These are phyloP conservation scores for Halocaridina rubra DNA, from an alignment of 2,888 invertebrate species.

Conservation along the genomic window DNA sequence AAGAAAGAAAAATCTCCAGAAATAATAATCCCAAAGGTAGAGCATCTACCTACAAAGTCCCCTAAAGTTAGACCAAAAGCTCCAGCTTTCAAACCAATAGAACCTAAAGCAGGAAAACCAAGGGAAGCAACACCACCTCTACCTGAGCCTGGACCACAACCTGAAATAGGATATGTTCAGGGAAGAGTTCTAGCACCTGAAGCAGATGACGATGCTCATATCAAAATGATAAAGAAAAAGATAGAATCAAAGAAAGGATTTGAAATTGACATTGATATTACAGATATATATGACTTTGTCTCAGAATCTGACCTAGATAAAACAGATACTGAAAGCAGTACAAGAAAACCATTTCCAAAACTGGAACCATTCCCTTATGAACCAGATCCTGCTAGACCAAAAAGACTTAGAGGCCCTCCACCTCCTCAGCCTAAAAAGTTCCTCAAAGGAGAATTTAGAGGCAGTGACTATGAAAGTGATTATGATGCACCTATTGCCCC, in stretches of 20 bases:
- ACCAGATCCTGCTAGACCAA: slow-evolving; percentile 69
- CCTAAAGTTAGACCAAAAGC: slow-evolving; percentile 27
- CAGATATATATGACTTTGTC: slow-evolving; percentile 53
- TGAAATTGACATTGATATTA: slow-evolving; percentile 58
- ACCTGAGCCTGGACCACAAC: slow-evolving; percentile 50
- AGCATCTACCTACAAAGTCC: neutral
- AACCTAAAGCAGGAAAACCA: slow-evolving; percentile 22
- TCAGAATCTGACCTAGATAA: slow-evolving; percentile 54
- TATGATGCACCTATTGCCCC: slow-evolving; percentile 73
- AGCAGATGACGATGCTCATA: slow-evolving; percentile 51
- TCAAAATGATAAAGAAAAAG: slow-evolving; percentile 41
- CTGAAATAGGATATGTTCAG: slow-evolving; percentile 42
- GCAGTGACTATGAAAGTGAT: slow-evolving; percentile 81
- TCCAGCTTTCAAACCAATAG: slow-evolving; percentile 3
- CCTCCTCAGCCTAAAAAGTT: slow-evolving; percentile 77
- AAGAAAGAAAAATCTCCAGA: slow-evolving; percentile 31
- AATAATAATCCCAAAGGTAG: slow-evolving; percentile 37
- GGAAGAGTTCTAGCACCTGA: neutral
- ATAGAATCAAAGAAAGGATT: slow-evolving; percentile 45
- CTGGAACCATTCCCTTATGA: slow-evolving; percentile 72
- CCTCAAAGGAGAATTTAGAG: slow-evolving; percentile 75
- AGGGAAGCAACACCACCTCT: slow-evolving; percentile 44
- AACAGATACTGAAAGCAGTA: slow-evolving; percentile 26
- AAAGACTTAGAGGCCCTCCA: slow-evolving; percentile 68
- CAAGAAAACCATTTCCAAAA: slow-evolving; percentile 70